Evolutionary conservation across 2,113 vertebrate species (phyloP).

Genomic region (Perognathus longimembris): DNA sequence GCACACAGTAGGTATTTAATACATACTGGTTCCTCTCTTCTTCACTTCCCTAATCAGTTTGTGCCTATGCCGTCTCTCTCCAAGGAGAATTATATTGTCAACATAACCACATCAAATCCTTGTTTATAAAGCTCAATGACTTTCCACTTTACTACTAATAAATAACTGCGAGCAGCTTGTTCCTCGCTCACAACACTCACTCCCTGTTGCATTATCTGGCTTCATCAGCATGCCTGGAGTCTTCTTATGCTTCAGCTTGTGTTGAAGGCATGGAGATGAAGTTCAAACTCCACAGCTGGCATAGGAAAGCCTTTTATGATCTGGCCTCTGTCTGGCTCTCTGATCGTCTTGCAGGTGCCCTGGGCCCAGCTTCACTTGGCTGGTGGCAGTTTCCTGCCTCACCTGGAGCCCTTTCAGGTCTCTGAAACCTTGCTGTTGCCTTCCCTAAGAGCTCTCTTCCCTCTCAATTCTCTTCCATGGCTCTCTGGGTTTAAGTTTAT

Average conservation of each 20-base stretch:
- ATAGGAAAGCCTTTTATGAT: conserved; percentile 3
- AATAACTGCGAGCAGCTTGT: background rate
- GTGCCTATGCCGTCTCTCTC: background rate
- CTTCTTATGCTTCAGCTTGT: background rate
- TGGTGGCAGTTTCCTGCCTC: background rate
- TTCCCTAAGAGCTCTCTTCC: background rate
- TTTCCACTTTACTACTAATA: conserved; percentile 14
- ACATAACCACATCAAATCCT: background rate
- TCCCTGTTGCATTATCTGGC: background rate
- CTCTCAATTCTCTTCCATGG: background rate
- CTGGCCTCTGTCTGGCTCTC: background rate
- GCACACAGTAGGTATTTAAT: background rate
- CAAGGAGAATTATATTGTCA: background rate
- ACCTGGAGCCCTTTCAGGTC: too few species aligned
- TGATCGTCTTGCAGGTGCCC: background rate
- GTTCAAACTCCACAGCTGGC: background rate
- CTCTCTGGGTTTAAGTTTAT: background rate
- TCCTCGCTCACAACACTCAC: background rate
- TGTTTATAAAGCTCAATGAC: background rate
- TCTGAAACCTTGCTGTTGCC: too few species aligned
- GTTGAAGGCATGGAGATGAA: conserved; percentile 1
- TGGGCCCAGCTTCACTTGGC: background rate
- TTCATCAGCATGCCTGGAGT: background rate
- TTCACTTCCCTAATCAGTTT: background rate
- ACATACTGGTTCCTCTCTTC: background rate